These are phyloP conservation scores for Podarcis lilfordi DNA, from an alignment of 2,797 vertebrate species.

Conservation along the genomic window DNA sequence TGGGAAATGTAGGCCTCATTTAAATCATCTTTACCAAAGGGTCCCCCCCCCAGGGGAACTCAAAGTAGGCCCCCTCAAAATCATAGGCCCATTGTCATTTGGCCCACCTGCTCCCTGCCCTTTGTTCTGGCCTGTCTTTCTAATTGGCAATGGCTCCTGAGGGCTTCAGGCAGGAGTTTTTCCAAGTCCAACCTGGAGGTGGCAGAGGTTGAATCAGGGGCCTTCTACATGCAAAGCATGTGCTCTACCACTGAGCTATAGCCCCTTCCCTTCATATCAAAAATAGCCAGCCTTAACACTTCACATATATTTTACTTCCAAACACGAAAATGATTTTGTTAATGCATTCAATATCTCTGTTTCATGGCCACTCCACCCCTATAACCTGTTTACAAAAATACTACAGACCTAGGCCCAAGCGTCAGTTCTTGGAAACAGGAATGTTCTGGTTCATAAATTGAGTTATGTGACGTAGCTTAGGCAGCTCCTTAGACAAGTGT, in stretches of 20 bases:
- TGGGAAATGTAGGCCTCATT: too few relatives aligned
- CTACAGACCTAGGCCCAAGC: neutral
- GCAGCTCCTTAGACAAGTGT: slow-evolving; percentile 43
- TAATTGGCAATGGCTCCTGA: too few relatives aligned
- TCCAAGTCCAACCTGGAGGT: too few relatives aligned
- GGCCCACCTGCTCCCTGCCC: too few relatives aligned
- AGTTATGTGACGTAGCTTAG: slow-evolving; percentile 66
- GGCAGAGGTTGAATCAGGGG: neutral
- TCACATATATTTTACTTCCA: neutral
- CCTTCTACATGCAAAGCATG: neutral
- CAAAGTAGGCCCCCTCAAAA: too few relatives aligned
- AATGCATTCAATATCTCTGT: slow-evolving; percentile 24
- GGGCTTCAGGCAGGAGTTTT: too few relatives aligned
- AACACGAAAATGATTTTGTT: slow-evolving; percentile 2
- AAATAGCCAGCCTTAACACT: too few relatives aligned
- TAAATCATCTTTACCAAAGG: too few relatives aligned
- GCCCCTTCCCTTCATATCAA: neutral
- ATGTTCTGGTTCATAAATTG: slow-evolving; percentile 74
- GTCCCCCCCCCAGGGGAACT: too few relatives aligned
- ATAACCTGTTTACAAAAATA: slow-evolving; percentile 29
- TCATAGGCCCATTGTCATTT: too few relatives aligned
- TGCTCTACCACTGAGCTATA: neutral
- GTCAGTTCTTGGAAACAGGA: slow-evolving; percentile 58
- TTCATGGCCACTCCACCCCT: neutral
- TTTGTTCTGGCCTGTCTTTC: too few relatives aligned